phyloP scores from a whole-genome alignment of 2,797 vertebrate species.

The Chelon auratus region DNA sequence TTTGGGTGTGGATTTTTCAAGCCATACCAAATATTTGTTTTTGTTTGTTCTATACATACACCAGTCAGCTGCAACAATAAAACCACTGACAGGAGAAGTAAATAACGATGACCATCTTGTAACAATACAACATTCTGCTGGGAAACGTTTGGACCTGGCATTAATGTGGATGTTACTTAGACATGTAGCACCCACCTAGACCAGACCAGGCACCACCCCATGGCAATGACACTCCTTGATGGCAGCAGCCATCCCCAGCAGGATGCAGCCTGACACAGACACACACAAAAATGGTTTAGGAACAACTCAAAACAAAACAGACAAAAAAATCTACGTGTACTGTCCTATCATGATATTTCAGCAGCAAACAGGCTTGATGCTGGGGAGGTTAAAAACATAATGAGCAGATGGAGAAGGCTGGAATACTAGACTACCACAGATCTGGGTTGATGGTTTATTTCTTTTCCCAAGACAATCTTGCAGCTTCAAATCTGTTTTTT shows the following conservation, averaged over 20 bases:
- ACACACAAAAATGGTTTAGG: too few relatives aligned
- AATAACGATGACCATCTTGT: conserved; percentile 14
- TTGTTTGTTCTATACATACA: conserved; percentile 3
- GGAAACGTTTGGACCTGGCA: too few relatives aligned
- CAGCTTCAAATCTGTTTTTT: conserved; percentile 20
- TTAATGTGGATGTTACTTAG: too few relatives aligned
- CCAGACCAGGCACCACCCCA: too few relatives aligned
- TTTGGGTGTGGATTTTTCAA: conserved; percentile 11
- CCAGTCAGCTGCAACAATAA: too few relatives aligned
- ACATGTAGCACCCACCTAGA: too few relatives aligned
- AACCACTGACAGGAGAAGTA: conserved; percentile 4
- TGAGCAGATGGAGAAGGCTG: conserved; percentile 40
- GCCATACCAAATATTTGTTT: background rate
- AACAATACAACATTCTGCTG: background rate
- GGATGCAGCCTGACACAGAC: too few relatives aligned
- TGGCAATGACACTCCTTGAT: too few relatives aligned
- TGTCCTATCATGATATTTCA: conserved; percentile 12
- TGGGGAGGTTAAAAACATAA: conserved; percentile 17
- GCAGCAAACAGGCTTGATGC: conserved; percentile 6
- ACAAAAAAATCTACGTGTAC: background rate
- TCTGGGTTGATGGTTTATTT: conserved; percentile 36
- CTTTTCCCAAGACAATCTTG: conserved; percentile 29
- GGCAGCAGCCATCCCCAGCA: too few relatives aligned
- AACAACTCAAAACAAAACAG: too few relatives aligned
- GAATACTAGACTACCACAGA: conserved; percentile 27